Evolutionary conservation across 2,797 vertebrate genomes (phyloP), one percentile per base, ranked within the genome.

Genomic region (Gila robusta): DNA sequence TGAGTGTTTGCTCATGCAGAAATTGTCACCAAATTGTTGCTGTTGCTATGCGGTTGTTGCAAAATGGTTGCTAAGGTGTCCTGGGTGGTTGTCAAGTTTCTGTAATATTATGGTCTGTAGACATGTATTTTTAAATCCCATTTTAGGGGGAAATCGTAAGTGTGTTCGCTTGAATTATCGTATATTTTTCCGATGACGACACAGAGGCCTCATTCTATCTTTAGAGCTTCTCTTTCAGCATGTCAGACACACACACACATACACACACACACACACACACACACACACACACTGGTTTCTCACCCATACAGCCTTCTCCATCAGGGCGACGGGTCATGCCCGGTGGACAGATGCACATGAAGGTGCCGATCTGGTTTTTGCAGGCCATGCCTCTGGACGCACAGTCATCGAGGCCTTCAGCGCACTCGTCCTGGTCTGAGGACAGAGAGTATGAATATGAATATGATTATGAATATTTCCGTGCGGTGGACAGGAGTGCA

Each of bases 351-450:
- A 98, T 95, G 79, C 98, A 99, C 93, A 96, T 94, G 89, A 99
- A 99, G 88, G 96, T 98, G 47, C 98, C 98, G 0, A 99, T 97
- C 85, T 98, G 95, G 89, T 99, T 99, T 93, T 99, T 98, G 89
- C 98, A 99, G 87, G 96, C 94, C 98, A 99, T 98, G 39, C 96
- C 97, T 66, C 94, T 96, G 28, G 96, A 95, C 26, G 95, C 96
- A 0, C 98, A 99, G 94, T 98, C 96, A 6, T 99, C 97, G 83
- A 96, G 91, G 2, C 96, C 96, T 28, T 97, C 97, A 0, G 94
- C 94, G 19, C 98, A 99, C 92, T 99, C 98, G 0, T 99, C 97
- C 94, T 98, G 95, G 90, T 99, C 98, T 98, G 93, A 19, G 37
- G 2, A 54, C 11, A 52, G 44, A 73, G 47, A 16, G 4, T 17